A percentile compares a stretch with the other conserved stretches of the same genome.
Evolutionary conservation across 2,113 vertebrate genomes (phyloP).

Genomic region (Otolemur garnettii): DNA sequence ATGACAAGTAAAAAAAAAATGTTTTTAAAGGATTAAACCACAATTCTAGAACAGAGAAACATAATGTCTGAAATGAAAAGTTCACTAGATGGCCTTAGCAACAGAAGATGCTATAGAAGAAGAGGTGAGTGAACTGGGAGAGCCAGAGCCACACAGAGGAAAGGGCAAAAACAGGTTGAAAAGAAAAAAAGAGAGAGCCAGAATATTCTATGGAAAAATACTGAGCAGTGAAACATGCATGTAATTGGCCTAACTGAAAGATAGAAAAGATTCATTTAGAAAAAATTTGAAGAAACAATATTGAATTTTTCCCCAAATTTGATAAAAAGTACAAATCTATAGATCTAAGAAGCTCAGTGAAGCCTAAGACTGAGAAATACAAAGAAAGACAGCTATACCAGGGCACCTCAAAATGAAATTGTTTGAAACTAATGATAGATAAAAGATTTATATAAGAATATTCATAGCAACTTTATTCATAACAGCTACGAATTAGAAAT

Average conservation of each 20-base stretch:
- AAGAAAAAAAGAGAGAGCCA: not conserved
- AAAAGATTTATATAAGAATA: not conserved
- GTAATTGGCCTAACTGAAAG: not conserved
- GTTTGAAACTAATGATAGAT: not conserved
- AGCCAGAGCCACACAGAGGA: not conserved
- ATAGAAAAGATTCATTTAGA: not conserved
- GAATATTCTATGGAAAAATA: not conserved
- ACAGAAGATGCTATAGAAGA: not conserved
- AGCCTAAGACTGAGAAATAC: not conserved
- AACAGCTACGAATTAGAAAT: not conserved
- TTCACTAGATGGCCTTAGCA: not conserved
- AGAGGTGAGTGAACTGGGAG: not conserved
- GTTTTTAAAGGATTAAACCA: not conserved
- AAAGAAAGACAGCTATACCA: not conserved
- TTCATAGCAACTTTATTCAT: slow-evolving; percentile 1
- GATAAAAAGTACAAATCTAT: not conserved
- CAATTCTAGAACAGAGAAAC: slow-evolving; percentile 38
- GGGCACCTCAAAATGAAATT: not conserved
- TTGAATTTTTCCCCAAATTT: not conserved
- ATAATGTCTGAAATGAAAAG: slow-evolving; percentile 9
- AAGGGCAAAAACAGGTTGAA: not conserved
- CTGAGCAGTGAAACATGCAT: not conserved
- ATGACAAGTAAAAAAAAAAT: not conserved
- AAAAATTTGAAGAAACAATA: slow-evolving; percentile 36
- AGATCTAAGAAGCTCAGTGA: not conserved